phyloP scores from a whole-genome alignment of 1,140 invertebrate genomes.

The Heliconius melpomene region DNA sequence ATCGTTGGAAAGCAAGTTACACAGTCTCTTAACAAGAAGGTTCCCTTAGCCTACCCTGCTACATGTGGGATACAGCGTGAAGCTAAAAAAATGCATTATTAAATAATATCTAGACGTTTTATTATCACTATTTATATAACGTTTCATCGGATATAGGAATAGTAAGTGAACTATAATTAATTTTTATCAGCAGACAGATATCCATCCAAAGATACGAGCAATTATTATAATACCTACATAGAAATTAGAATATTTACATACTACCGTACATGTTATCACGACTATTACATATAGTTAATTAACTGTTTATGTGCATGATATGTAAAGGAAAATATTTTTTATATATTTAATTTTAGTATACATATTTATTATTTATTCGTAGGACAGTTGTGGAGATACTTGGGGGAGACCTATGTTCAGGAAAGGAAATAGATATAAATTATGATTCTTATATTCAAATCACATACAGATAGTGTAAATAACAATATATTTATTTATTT shows the following conservation, averaged over 20 bases:
- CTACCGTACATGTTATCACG: not conserved
- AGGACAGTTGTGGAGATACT: too few relatives aligned
- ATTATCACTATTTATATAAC: too few relatives aligned
- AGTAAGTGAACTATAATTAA: not conserved
- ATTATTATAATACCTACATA: not conserved
- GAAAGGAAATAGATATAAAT: too few relatives aligned
- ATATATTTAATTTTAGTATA: not conserved
- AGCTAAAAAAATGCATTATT: not conserved
- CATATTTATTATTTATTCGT: too few relatives aligned
- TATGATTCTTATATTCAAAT: not conserved
- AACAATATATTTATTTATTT: too few relatives aligned
- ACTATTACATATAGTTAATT: not conserved
- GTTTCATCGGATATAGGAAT: not conserved
- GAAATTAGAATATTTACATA: not conserved
- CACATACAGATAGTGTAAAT: not conserved
- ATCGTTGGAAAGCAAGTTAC: too few relatives aligned
- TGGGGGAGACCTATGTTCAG: too few relatives aligned
- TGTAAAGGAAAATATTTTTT: not conserved
- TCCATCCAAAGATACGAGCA: not conserved
- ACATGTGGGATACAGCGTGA: not conserved
- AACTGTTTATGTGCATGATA: not conserved
- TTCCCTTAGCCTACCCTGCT: too few relatives aligned
- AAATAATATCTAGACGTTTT: too few relatives aligned
- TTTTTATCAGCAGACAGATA: not conserved
- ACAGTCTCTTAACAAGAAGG: too few relatives aligned